Base-by-base conservation (phyloP, 2,888 invertebrate species). In the Xanthorhoe spadicearia region DNA sequence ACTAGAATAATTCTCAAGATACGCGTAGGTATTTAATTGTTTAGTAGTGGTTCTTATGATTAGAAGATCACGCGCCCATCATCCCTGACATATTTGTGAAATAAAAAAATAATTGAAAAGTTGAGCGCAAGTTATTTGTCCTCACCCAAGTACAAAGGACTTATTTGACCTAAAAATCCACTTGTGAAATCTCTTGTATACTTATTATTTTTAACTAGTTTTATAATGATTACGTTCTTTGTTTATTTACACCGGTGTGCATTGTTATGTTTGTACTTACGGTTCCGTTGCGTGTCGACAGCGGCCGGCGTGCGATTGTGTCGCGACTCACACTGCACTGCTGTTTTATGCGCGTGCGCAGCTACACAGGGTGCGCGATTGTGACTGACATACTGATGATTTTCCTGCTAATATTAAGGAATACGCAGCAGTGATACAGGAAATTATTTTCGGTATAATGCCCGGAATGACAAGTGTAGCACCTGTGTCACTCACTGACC, bases 331-430 rank as follows among this genome's bases (percentile, higher is more conserved):
- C 74, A 74, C 71, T 83, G 89, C 84, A 81, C 57, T 81, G 74
- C 79, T 68, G 85, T 90, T 92, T 76, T 92, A 92, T 88, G 90
- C 87, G 87, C 83, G 35, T 63, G 82, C 86, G 85, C 86, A 67
- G 74, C 65, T 59, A 63, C 79, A 89, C 81, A 89, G 90, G 88
- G 85, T 91, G 92, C 74, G 65, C 78, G 64, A 19, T 28, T 75
- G 70, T 70, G 67, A 70, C 73, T 55, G 38, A 73, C 72, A 74
- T 54, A 58, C 35, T 67, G 65, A 71, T 66, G 59, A 64, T 75
- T 83, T 81, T 81, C 80, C 80, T 80, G 66, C 23, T 80, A 19
- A 46, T 61, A 72, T 71, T 76, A 69, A 53, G 17, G 52, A 55
- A 59, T 55, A 53, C 35, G 10, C 5, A 28, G 7, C 19, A 46